Evolutionary conservation across 2,113 vertebrate species (phyloP), one percentile per base, ranked within the genome.

Genomic region (Elgaria multicarinata): DNA sequence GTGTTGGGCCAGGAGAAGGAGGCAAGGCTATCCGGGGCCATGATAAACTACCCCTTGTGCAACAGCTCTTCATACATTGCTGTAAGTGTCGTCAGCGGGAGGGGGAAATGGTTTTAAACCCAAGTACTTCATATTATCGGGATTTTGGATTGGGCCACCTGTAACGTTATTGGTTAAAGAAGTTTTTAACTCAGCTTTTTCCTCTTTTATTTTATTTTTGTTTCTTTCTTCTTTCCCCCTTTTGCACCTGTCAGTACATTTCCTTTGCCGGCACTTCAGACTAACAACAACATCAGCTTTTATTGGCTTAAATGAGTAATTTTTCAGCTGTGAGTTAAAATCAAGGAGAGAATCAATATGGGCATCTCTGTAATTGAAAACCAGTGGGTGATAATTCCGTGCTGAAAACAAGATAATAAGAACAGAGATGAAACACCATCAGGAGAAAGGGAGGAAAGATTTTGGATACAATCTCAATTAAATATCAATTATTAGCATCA

Each of bases 311-410:
- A 97, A 96, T 96, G 93, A 97, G 95, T 96, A 96, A 97, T 97
- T 97, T 97, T 97, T 97, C 96, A 97, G 96, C 96, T 95, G 91
- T 80, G 53, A 97, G 96, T 96, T 96, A 96, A 97, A 97, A 97
- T 97, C 96, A 96, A 97, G 96, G 90, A 89, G 81, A 94, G 93
- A 96, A 97, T 98, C 97, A 97, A 97, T 98, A 97, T 92, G 91
- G 94, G 94, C 94, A 95, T 97, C 84, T 77, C 95, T 96, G 95
- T 98, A 97, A 98, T 97, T 97, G 97, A 98, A 98, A 97, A 97
- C 92, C 97, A 97, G 97, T 97, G 96, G 97, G 97, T 96, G 97
- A 97, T 97, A 96, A 96, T 96, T 97, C 94, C 96, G 96, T 85
- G 88, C 93, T 93, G 95, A 97, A 97, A 97, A 97, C 96, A 97